phyloP scores from a whole-genome alignment of 2,888 invertebrate species.

The Drosophila koepferae region DNA sequence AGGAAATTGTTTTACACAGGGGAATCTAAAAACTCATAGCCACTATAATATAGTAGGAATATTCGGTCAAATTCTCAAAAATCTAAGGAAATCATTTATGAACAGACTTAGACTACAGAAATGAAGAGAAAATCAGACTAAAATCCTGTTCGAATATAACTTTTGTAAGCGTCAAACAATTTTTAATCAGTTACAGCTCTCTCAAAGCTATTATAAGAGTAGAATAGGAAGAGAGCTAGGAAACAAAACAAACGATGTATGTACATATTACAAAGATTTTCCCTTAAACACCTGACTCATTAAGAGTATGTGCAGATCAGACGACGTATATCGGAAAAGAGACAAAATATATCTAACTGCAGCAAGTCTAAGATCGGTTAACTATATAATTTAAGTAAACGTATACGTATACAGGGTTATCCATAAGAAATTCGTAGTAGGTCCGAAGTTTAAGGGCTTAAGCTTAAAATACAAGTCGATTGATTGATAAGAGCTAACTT shows the following conservation, averaged over 20 bases:
- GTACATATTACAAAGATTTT: neutral
- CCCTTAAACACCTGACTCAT: neutral
- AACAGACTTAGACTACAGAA: neutral
- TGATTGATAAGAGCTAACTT: constrained; percentile 69
- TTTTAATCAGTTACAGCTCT: neutral
- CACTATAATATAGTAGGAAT: neutral
- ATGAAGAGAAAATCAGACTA: neutral
- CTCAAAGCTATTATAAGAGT: neutral
- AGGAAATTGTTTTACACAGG: too few relatives aligned
- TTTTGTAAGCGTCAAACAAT: too few relatives aligned
- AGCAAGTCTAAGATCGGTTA: constrained; percentile 27
- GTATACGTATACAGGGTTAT: constrained; percentile 42
- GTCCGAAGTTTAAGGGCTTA: constrained; percentile 46
- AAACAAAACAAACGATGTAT: neutral
- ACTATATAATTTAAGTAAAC: constrained; percentile 19
- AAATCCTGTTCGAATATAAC: neutral
- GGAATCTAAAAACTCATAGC: neutral
- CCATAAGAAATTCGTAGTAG: constrained; percentile 39
- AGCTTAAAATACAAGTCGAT: constrained; percentile 67
- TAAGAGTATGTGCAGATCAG: neutral
- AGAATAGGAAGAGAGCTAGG: neutral
- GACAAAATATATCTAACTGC: neutral
- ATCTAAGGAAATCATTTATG: neutral
- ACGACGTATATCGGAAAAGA: neutral
- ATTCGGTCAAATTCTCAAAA: neutral